phyloP scores from a whole-genome alignment of 2,888 invertebrate species.

The Sphaerophoria taeniata region DNA sequence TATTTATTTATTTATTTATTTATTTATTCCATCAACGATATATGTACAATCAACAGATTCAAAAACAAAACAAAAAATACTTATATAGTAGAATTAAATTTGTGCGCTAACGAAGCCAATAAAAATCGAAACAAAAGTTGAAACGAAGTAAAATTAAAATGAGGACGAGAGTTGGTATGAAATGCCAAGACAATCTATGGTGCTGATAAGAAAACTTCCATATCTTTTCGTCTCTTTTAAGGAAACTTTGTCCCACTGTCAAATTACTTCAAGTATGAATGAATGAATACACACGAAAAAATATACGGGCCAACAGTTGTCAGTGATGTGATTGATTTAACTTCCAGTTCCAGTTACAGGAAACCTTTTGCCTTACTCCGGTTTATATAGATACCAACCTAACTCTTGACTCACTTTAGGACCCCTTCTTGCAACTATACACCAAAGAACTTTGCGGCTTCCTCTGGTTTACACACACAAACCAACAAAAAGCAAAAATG shows the following conservation, averaged over 20 bases:
- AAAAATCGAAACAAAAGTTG: background rate
- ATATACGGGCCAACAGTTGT: slow-evolving; percentile 58
- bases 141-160: too few relatives aligned
- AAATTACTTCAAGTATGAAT: slow-evolving; percentile 13
- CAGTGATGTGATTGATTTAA: slow-evolving; percentile 70
- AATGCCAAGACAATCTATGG: too few relatives aligned
- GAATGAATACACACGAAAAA: slow-evolving; percentile 37
- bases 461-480: background rate
- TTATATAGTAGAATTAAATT: too few relatives aligned
- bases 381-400: background rate
- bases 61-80: too few relatives aligned
- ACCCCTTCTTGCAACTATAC: background rate
- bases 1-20: too few relatives aligned
- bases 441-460: slow-evolving; percentile 55
- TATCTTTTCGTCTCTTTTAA: background rate
- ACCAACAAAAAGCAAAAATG: slow-evolving; percentile 17
- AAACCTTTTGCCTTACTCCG: background rate
- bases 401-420: background rate
- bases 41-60: too few relatives aligned
- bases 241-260: background rate
- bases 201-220: too few relatives aligned
- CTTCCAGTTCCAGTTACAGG: slow-evolving; percentile 26
- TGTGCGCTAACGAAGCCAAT: too few relatives aligned
- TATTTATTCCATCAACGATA: too few relatives aligned
- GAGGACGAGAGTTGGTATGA: too few relatives aligned